Evolutionary conservation across 1,140 invertebrate species (phyloP).

Genomic region (Carcinoscorpius rotundicauda): DNA sequence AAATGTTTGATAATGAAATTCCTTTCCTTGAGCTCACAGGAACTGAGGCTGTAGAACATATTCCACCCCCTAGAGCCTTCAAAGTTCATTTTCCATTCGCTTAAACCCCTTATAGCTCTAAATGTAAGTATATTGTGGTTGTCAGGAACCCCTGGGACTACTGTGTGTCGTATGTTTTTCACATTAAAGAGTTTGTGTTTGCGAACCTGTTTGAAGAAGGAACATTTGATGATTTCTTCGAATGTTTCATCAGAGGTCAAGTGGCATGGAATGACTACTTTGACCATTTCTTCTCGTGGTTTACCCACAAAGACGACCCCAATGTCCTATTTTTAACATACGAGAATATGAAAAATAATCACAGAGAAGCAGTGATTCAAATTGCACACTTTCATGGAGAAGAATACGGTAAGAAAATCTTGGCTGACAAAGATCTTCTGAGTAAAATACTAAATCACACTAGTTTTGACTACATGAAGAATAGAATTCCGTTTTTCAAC

Average conservation of each 20-base stretch:
- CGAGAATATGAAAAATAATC: conserved; percentile 16
- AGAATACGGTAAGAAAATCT: not conserved
- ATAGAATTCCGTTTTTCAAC: too few species aligned
- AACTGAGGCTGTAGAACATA: too few species aligned
- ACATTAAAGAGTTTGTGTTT: not conserved
- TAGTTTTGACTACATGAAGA: conserved; percentile 3
- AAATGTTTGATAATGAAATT: too few species aligned
- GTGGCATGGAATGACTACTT: conserved; percentile 33
- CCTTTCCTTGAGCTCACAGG: too few species aligned
- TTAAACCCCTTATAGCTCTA: conserved; percentile 2
- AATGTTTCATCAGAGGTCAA: conserved; percentile 28
- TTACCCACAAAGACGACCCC: conserved; percentile 24
- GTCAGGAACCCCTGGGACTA: conserved; percentile 10
- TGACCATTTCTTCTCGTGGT: conserved; percentile 30
- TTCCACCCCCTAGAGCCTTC: not conserved
- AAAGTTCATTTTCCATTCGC: conserved; percentile 8
- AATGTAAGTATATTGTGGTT: conserved; percentile 4
- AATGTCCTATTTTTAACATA: conserved; percentile 32
- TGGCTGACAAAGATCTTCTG: not conserved
- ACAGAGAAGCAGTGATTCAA: conserved; percentile 4
- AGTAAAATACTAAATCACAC: too few species aligned
- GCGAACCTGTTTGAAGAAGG: too few species aligned
- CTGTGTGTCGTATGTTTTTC: conserved; percentile 9
- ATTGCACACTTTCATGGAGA: conserved; percentile 32
- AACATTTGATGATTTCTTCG: conserved; percentile 29